phyloP scores from a whole-genome alignment of 2,797 vertebrate species.

The Sternotherus odoratus region DNA sequence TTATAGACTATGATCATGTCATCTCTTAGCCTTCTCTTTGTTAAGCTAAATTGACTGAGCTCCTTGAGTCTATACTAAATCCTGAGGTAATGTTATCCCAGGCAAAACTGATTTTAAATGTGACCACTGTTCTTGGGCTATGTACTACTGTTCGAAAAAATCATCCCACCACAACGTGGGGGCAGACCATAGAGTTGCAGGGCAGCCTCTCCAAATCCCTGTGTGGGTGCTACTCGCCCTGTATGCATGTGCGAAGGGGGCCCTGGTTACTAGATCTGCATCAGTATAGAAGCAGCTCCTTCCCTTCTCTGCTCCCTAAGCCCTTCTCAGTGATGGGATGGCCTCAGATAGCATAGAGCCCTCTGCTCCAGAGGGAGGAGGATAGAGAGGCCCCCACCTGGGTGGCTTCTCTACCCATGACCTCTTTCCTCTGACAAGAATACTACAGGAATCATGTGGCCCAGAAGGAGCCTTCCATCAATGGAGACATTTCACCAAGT shows the following conservation, averaged over 20 bases:
- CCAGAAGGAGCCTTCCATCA: neutral
- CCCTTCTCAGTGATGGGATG: neutral
- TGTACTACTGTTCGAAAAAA: neutral
- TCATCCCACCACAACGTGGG: slow-evolving; percentile 4
- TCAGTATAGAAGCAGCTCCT: neutral
- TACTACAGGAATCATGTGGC: neutral
- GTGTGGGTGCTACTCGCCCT: neutral
- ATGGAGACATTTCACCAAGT: neutral
- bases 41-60: neutral
- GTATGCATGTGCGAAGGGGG: neutral
- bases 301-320: neutral
- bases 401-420: neutral
- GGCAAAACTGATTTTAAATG: neutral
- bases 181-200: neutral
- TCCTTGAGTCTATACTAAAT: neutral
- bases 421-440: neutral
- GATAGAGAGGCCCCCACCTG: too few relatives aligned
- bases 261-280: neutral
- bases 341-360: neutral
- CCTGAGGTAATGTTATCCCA: slow-evolving; percentile 1
- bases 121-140: neutral
- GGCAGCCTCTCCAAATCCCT: too few relatives aligned
- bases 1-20: neutral
- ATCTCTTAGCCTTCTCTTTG: neutral
- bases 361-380: neutral